phyloP scores from a whole-genome alignment of 2,113 vertebrate genomes.

The Cygnus buccinator region DNA sequence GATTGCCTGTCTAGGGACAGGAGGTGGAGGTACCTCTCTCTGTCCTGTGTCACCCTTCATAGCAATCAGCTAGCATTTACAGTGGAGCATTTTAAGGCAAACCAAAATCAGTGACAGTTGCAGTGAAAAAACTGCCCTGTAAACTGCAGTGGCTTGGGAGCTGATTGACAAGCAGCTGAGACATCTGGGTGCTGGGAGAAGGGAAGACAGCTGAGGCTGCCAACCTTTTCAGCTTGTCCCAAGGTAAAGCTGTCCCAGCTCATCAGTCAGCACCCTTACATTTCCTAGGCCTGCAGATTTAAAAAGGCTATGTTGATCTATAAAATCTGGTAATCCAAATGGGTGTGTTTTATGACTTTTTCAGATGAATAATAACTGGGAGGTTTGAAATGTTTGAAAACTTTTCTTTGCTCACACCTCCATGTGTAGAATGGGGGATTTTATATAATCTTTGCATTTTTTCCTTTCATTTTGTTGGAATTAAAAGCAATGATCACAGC shows the following conservation, averaged over 20 bases:
- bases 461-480: not conserved
- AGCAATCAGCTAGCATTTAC: not conserved
- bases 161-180: constrained; percentile 52
- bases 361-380: not conserved
- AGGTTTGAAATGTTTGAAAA: not conserved
- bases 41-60: not conserved
- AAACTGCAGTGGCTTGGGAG: not conserved
- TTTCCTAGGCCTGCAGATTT: constrained; percentile 11
- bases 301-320: not conserved
- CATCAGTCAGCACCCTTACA: constrained; percentile 28
- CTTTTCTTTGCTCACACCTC: not conserved
- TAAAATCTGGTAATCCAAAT: not conserved
- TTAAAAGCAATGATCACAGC: not conserved
- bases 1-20: not conserved
- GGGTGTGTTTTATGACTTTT: not conserved
- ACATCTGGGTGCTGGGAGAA: constrained; percentile 9
- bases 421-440: not conserved
- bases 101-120: not conserved
- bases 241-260: constrained; percentile 40
- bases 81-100: constrained; percentile 1
- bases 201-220: constrained; percentile 45
- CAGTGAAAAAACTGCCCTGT: constrained; percentile 1
- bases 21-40: not conserved
- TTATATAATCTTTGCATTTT: not conserved
- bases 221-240: constrained; percentile 39